These are phyloP conservation scores for Cyphomyrmex costatus DNA, from an alignment of 1,140 invertebrate genomes.

Conservation along the genomic window DNA sequence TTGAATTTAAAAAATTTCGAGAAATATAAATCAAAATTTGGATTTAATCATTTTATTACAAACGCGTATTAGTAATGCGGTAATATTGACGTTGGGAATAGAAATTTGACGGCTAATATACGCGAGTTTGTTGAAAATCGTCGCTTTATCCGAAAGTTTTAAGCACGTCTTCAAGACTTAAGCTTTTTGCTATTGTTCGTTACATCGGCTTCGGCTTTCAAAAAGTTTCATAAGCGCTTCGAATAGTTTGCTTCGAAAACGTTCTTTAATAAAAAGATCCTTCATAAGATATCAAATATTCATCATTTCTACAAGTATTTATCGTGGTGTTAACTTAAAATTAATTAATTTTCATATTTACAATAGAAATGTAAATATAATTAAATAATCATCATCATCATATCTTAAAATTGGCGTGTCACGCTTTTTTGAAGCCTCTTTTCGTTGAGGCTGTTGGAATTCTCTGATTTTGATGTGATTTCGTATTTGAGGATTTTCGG, in stretches of 20 bases:
- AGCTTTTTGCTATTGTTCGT: constrained; percentile 44
- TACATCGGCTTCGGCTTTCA: constrained; percentile 43
- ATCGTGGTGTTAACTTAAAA: background rate
- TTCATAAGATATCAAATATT: background rate
- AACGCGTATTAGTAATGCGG: background rate
- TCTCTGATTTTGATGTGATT: too few species aligned
- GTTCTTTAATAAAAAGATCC: background rate
- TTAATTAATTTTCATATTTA: constrained; percentile 23
- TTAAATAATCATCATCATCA: too few species aligned
- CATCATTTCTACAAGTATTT: constrained; percentile 28
- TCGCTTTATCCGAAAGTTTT: constrained; percentile 48
- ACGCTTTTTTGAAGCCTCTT: too few species aligned
- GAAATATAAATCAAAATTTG: background rate
- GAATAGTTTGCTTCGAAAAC: background rate
- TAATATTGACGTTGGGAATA: background rate
- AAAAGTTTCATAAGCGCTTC: constrained; percentile 41
- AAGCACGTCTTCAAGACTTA: constrained; percentile 23
- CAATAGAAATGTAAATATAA: background rate
- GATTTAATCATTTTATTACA: background rate
- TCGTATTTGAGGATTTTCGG: too few species aligned
- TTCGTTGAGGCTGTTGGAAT: too few species aligned
- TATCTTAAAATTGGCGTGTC: too few species aligned
- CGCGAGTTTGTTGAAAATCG: constrained; percentile 19
- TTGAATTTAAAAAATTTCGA: constrained; percentile 8
- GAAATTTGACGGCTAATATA: constrained; percentile 24